phyloP scores from a whole-genome alignment of 2,888 invertebrate species.

The Drosophila lutescens region DNA sequence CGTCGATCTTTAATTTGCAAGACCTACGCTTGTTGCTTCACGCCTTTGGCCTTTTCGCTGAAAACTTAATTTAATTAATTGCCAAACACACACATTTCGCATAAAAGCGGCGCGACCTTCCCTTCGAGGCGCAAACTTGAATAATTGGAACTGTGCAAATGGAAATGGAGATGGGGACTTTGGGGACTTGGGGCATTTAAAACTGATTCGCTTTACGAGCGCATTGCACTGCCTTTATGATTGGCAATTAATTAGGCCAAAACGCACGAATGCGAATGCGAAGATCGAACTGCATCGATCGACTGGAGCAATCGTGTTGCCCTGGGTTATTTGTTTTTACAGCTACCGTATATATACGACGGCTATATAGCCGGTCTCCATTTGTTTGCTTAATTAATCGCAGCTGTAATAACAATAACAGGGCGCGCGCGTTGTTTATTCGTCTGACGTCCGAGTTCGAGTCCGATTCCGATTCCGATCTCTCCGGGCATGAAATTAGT shows the following conservation, averaged over 20 bases:
- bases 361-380: conserved; percentile 56
- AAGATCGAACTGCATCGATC: conserved; percentile 32
- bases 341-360: conserved; percentile 63
- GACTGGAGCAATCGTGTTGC: conserved; percentile 30
- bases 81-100: conserved; percentile 71
- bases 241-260: conserved; percentile 79
- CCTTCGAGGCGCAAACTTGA: conserved; percentile 76
- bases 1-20: neutral
- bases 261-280: conserved; percentile 52
- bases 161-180: conserved; percentile 6
- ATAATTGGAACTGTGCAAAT: conserved; percentile 61
- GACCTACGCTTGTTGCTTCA: conserved; percentile 64
- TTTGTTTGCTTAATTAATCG: conserved; percentile 79
- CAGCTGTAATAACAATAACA: conserved; percentile 75
- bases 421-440: conserved; percentile 3
- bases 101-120: conserved; percentile 46
- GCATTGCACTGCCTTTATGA: conserved; percentile 76
- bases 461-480: neutral
- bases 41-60: conserved; percentile 78
- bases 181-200: conserved; percentile 67
- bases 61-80: conserved; percentile 80
- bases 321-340: conserved; percentile 76
- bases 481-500: conserved; percentile 62
- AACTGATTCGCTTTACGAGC: conserved; percentile 77
- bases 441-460: conserved; percentile 1